Evolutionary conservation across 2,888 invertebrate species (phyloP).

Genomic region (Watsonalla cultraria): DNA sequence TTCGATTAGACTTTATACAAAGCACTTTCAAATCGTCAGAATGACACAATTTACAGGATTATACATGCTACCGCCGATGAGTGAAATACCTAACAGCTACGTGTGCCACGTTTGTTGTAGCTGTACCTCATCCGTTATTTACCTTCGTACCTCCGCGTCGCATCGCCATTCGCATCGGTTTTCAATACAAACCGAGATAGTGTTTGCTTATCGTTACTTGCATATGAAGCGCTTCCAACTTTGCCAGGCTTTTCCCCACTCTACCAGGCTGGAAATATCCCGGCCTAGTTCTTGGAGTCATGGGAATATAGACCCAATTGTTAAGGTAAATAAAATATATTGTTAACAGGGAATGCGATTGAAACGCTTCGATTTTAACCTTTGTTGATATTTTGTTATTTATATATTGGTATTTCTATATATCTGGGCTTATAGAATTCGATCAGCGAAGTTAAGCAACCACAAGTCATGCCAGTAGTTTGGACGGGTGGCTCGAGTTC

Average conservation of each 20-base stretch:
- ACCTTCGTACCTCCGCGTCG: constrained; percentile 5
- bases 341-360: background rate
- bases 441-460: no score
- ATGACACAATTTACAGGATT: no score
- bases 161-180: constrained; percentile 11
- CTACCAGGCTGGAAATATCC: background rate
- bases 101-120: no score
- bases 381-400: background rate
- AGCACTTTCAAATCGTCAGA: no score
- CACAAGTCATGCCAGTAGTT: no score
- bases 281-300: background rate
- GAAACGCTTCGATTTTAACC: background rate
- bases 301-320: background rate
- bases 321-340: background rate
- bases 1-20: no score
- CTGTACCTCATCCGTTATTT: background rate
- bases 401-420: background rate
- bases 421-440: no score
- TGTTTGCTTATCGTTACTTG: constrained; percentile 14
- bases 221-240: constrained; percentile 3
- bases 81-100: no score
- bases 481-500: no score
- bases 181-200: constrained; percentile 13
- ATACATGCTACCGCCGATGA: no score
- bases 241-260: background rate